phyloP scores from a whole-genome alignment of 2,888 invertebrate species.

The Drosophila macrothrix region DNA sequence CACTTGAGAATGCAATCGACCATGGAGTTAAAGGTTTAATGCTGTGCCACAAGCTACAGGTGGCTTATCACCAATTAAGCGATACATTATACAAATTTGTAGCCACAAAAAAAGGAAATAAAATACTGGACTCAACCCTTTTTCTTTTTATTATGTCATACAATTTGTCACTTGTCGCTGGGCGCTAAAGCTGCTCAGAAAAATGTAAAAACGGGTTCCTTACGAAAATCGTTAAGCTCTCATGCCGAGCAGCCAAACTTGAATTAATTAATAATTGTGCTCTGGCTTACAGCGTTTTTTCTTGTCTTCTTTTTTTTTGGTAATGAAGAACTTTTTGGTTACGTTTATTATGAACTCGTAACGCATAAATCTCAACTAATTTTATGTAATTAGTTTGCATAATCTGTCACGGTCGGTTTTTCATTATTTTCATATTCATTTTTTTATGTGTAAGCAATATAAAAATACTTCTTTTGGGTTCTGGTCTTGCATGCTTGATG shows the following conservation, averaged over 20 bases:
- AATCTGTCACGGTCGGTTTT: conserved; percentile 73
- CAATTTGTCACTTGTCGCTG: conserved; percentile 70
- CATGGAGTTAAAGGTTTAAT: conserved; percentile 2
- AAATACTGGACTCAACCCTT: conserved; percentile 41
- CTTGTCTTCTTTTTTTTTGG: conserved; percentile 7
- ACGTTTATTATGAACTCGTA: conserved; percentile 39
- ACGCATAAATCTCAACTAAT: conserved; percentile 77
- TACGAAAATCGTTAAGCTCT: conserved; percentile 29
- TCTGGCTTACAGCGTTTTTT: conserved; percentile 32
- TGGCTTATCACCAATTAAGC: conserved; percentile 85
- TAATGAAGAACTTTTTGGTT: conserved; percentile 37
- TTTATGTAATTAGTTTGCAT: conserved; percentile 80
- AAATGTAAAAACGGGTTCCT: conserved; percentile 44
- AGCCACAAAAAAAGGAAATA: conserved; percentile 46
- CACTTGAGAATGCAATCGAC: conserved; percentile 56
- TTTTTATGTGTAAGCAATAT: conserved; percentile 46
- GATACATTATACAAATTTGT: conserved; percentile 84
- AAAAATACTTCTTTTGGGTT: conserved; percentile 52
- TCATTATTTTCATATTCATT: conserved; percentile 37
- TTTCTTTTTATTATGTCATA: conserved; percentile 68
- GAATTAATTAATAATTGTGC: conserved; percentile 74
- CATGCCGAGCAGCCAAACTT: conserved; percentile 70
- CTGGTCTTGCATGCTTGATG: conserved; percentile 58
- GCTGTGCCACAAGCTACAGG: conserved; percentile 74
- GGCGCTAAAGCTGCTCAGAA: conserved; percentile 44